A percentile compares a stretch with the other conserved stretches of the same genome.
Evolutionary conservation across 2,113 vertebrate genomes (phyloP).

Genomic region (Oenanthe oenanthe): DNA sequence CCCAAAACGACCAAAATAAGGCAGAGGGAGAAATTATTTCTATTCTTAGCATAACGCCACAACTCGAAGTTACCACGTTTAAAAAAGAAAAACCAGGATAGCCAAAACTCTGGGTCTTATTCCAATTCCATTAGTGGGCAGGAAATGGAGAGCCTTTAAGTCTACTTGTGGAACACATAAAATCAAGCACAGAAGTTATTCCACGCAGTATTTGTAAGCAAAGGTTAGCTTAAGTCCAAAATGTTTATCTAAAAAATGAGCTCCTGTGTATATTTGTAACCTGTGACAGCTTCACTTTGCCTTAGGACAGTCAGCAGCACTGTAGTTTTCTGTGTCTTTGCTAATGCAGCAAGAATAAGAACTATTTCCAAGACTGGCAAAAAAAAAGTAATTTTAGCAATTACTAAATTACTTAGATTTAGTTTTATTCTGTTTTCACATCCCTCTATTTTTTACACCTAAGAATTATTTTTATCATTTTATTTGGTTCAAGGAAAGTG

Average conservation of each 20-base stretch:
- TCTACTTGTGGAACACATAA: neutral
- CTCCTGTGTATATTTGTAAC: neutral
- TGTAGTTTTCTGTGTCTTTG: neutral
- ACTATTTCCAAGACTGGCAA: neutral
- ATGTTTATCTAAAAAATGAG: neutral
- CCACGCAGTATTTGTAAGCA: neutral
- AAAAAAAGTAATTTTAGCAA: neutral
- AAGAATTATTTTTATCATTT: neutral
- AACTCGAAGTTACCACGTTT: neutral
- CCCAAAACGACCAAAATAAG: slow-evolving; percentile 26
- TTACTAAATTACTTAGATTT: neutral
- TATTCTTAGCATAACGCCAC: neutral
- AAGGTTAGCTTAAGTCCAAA: neutral
- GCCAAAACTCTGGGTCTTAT: neutral
- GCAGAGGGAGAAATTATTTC: neutral
- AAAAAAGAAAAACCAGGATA: neutral
- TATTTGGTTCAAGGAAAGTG: accelerated
- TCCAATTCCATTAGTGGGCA: neutral
- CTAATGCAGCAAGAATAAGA: neutral
- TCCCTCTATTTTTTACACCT: neutral
- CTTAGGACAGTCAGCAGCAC: neutral
- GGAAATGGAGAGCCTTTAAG: neutral
- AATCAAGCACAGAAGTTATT: neutral
- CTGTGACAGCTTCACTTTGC: neutral
- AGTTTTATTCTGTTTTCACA: neutral